These are phyloP conservation scores for Pachydiplax longipennis DNA, from an alignment of 2,888 invertebrate species.

Conservation along the genomic window DNA sequence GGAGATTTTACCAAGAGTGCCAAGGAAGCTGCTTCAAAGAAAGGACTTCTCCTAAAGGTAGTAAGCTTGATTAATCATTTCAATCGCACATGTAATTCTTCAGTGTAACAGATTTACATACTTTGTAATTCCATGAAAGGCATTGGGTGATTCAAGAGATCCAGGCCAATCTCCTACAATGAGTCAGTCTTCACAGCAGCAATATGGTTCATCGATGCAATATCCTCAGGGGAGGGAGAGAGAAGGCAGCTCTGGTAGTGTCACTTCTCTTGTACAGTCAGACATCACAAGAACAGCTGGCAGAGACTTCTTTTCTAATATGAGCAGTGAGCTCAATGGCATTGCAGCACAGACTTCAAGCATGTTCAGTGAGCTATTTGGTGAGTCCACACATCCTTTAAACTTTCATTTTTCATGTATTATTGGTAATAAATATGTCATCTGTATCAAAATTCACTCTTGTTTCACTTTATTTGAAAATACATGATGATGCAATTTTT, in stretches of 20 bases:
- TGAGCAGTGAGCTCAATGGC: constrained; percentile 92
- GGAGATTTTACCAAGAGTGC: constrained; percentile 92
- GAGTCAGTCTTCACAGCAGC: constrained; percentile 32
- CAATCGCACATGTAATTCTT: no score
- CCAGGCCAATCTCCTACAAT: constrained; percentile 41
- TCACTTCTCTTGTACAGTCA: constrained; percentile 69
- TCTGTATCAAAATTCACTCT: no score
- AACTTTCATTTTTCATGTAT: no score
- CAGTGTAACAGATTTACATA: not conserved
- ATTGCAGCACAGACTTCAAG: constrained; percentile 91
- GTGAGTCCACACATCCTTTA: constrained; percentile 59
- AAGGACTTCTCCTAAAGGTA: constrained; percentile 78
- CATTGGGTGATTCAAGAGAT: constrained; percentile 62
- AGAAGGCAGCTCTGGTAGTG: constrained; percentile 4
- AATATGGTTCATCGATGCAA: constrained; percentile 35
- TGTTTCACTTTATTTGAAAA: no score
- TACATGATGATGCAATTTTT: no score
- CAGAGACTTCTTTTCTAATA: constrained; percentile 86
- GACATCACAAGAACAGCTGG: constrained; percentile 59
- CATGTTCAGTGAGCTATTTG: constrained; percentile 95
- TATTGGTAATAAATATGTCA: no score
- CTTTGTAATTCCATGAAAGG: constrained; percentile 53
- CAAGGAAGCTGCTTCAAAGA: constrained; percentile 85
- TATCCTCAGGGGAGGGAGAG: constrained; percentile 36
- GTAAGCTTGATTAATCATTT: constrained; percentile 36